These are phyloP conservation scores for Liolophura sinensis DNA, from an alignment of 1,140 invertebrate genomes.

Conservation along the genomic window DNA sequence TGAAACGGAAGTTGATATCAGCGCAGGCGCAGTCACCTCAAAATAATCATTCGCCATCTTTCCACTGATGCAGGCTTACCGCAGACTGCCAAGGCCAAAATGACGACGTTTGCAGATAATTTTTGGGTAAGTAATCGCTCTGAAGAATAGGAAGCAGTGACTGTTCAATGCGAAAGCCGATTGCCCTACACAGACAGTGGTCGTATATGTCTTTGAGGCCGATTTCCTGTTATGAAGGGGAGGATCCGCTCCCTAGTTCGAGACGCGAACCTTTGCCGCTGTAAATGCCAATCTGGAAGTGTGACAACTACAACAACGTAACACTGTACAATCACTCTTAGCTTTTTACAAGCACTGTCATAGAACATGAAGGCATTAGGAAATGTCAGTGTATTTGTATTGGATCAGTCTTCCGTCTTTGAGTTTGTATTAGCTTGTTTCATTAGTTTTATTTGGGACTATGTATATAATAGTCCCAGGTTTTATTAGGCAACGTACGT, in stretches of 20 bases:
- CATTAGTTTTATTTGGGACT: too few species aligned
- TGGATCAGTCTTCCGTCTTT: too few species aligned
- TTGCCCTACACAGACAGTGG: not conserved
- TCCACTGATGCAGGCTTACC: conserved; percentile 7
- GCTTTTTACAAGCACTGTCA: too few species aligned
- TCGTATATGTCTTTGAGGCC: not conserved
- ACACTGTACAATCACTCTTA: too few species aligned
- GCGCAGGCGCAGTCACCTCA: conserved; percentile 24
- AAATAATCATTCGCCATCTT: conserved; percentile 37
- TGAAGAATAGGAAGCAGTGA: not conserved
- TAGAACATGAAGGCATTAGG: too few species aligned
- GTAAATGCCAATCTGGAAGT: conserved; percentile 1
- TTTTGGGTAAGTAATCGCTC: conserved; percentile 34
- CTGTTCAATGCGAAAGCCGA: not conserved
- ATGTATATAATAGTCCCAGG: too few species aligned
- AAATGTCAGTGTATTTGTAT: too few species aligned
- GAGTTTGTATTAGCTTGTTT: too few species aligned
- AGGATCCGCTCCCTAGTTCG: conserved; percentile 6
- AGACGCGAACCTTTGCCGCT: conserved; percentile 1
- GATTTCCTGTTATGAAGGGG: not conserved
- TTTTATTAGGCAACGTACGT: too few species aligned
- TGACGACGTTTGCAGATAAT: conserved; percentile 37
- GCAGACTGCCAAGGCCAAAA: conserved; percentile 20
- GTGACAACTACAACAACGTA: not conserved
- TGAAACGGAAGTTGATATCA: too few species aligned